phyloP scores from a whole-genome alignment of 2,797 vertebrate species.

The Limosa lapponica region DNA sequence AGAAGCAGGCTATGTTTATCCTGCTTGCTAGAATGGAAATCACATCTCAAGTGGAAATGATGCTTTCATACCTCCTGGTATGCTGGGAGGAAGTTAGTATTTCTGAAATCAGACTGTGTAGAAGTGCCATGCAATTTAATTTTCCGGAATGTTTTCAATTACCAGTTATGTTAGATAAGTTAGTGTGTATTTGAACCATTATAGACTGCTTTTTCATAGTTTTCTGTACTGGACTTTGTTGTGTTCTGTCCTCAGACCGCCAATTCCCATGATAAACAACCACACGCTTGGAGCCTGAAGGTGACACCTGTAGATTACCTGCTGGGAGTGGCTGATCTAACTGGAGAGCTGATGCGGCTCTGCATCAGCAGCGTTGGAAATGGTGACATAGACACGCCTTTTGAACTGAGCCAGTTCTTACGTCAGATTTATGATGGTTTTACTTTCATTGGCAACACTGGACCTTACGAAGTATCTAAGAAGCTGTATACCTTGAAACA shows the following conservation, averaged over 20 bases:
- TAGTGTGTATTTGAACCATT: not conserved
- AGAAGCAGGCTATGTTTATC: not conserved
- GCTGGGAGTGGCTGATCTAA: constrained; percentile 94
- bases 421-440: constrained; percentile 96
- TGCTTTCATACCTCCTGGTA: not conserved
- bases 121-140: not conserved
- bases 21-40: not conserved
- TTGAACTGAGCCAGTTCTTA: constrained; percentile 94
- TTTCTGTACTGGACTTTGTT: not conserved
- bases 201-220: not conserved
- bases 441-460: constrained; percentile 95
- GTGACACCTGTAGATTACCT: constrained; percentile 95
- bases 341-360: constrained; percentile 96
- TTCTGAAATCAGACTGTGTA: not conserved
- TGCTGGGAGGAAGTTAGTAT: not conserved
- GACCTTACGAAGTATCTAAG: constrained; percentile 97
- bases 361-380: constrained; percentile 98
- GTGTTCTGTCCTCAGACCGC: constrained; percentile 56
- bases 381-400: constrained; percentile 97
- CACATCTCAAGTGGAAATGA: not conserved
- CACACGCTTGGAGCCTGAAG: constrained; percentile 84
- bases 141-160: not conserved
- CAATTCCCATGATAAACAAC: constrained; percentile 29
- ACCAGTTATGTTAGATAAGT: not conserved
- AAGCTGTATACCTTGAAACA: constrained; percentile 95